These are phyloP conservation scores for Steinernema feltiae DNA, from an alignment of 1,140 invertebrate species.

Conservation along the genomic window DNA sequence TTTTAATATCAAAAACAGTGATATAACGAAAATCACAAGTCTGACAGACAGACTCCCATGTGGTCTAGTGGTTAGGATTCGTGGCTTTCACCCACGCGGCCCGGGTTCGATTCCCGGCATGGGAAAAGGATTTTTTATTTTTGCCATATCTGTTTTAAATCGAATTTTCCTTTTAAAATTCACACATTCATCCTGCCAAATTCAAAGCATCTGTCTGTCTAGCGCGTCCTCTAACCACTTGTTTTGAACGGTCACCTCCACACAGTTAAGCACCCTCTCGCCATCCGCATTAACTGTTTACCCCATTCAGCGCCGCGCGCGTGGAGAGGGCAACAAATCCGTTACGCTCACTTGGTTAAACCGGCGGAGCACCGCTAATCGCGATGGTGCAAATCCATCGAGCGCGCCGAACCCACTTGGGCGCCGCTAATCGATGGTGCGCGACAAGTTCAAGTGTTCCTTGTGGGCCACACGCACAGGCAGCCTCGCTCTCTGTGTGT, in stretches of 20 bases:
- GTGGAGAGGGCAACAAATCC: too few relatives aligned
- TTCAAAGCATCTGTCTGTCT: too few relatives aligned
- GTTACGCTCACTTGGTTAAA: slow-evolving; percentile 13
- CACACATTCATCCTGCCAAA: too few relatives aligned
- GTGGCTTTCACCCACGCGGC: slow-evolving; percentile 76
- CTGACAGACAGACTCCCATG: too few relatives aligned
- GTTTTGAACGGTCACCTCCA: too few relatives aligned
- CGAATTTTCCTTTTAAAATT: too few relatives aligned
- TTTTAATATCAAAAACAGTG: too few relatives aligned
- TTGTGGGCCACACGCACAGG: slow-evolving; percentile 10
- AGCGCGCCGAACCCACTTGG: slow-evolving; percentile 12
- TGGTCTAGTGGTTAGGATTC: slow-evolving; percentile 68
- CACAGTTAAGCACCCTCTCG: not conserved
- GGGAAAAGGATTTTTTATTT: too few relatives aligned
- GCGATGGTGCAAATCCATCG: not conserved
- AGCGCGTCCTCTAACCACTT: too few relatives aligned
- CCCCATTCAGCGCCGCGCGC: not conserved
- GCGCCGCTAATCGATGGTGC: slow-evolving; percentile 10
- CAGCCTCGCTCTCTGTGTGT: not conserved
- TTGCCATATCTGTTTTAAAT: too few relatives aligned
- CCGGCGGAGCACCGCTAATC: not conserved
- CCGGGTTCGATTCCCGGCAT: slow-evolving; percentile 77
- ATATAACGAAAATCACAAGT: too few relatives aligned
- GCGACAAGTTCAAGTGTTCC: slow-evolving; percentile 3
- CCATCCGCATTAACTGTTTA: not conserved